Evolutionary conservation across 2,888 invertebrate genomes (phyloP), one percentile per base, ranked within the genome.

Genomic region (Criorhina ranunculi): DNA sequence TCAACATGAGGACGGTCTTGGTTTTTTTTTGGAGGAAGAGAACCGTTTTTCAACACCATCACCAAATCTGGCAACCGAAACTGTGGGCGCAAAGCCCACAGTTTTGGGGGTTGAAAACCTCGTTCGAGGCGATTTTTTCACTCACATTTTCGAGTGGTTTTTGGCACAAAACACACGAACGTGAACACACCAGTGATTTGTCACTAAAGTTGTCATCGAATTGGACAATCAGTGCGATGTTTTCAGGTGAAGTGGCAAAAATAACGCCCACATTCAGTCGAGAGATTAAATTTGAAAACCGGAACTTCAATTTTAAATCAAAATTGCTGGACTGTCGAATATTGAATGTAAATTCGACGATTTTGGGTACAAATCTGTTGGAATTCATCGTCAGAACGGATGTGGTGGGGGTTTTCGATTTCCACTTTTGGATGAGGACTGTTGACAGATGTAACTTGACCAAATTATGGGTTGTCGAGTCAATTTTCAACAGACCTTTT

Each of bases 151-250:
- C 42, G 29, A 42, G 60, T 37, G 19, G n/a, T 12, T 66, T 37
- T 19, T n/a, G 15, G 11, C 24, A n/a, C n/a, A 2, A 17, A n/a
- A 17, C 7, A 55, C 24, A 11, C 53, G 40, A 67, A 40, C 40
- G 15, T 67, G 35, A 59, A 46, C 35, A 59, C n/a, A n/a, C 17
- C 29, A 49, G 24, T 15, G 49, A 59, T 70, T 59, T 70, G 70
- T 70, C 70, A 59, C 49, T 40, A n/a, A 51, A 15, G 67, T n/a
- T 40, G 40, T 11, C 37, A 42, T 5, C 29, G 37, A 51, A 31
- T 40, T 42, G 67, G n/a, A 24, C 40, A 67, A 42, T 53, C 53
- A 24, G 37, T 42, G n/a, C n/a, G 67, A 6, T 51, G 31, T 12
- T 40, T 40, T 8, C 49, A 66, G 67, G 40, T 31, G 51, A 29